Conservation (phyloP, 2,113 vertebrate species). For the Psephotus haematonotus region DNA sequence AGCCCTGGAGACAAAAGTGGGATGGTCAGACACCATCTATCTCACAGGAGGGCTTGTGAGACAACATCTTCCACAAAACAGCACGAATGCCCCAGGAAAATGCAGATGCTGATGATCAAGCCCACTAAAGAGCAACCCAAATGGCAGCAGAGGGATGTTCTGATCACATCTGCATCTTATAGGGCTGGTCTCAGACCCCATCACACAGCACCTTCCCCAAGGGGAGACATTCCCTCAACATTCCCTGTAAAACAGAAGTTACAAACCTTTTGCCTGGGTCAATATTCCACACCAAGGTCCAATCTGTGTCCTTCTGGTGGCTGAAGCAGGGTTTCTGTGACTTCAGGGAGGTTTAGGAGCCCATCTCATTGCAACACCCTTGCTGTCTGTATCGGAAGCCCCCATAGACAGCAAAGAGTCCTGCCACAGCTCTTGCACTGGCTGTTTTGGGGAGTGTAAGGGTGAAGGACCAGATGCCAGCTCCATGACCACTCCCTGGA, state of each 20-base stretch:
- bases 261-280: not conserved
- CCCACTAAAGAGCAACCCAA: not conserved
- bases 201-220: not conserved
- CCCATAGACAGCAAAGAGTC: not conserved
- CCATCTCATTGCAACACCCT: not conserved
- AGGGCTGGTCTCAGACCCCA: not conserved
- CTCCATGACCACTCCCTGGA: fast-evolving
- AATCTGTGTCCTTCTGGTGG: not conserved
- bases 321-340: not conserved
- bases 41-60: not conserved
- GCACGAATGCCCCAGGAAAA: not conserved
- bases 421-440: not conserved
- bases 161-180: not conserved
- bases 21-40: not conserved
- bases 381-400: not conserved
- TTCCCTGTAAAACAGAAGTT: not conserved
- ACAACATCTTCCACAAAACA: not conserved
- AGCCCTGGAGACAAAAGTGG: not conserved
- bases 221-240: not conserved
- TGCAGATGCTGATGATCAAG: not conserved
- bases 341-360: not conserved
- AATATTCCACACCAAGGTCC: not conserved
- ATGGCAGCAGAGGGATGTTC: not conserved
- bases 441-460: not conserved
- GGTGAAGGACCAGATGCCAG: not conserved